Evolutionary conservation across 1,140 invertebrate genomes (phyloP), one percentile per base, ranked within the genome.

Genomic region (Melipona quadrifasciata): DNA sequence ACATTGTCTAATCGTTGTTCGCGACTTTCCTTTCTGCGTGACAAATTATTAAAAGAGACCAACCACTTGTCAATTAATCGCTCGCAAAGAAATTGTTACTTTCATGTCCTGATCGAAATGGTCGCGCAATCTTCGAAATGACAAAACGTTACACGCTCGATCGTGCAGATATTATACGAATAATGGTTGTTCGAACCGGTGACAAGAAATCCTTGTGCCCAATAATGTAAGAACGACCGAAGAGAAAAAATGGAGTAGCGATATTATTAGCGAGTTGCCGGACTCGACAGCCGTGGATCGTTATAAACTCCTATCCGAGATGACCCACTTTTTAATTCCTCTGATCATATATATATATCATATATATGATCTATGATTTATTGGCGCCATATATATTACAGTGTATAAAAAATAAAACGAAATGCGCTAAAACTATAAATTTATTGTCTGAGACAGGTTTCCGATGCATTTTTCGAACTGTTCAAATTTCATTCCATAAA

Each of bases 131-230:
- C 1, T 21, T 10, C 31, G 17, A 68, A 39, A 19, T 24, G 14
- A n/a, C n/a, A 51, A n/a, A 47, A 5, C 21, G 12, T n/a, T 21
- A 17, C 31, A 16, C 27, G 39, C 53, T 53, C 70, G 70, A 53
- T 72, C 47, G 68, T 72, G 24, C 19, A 16, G 47, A 53, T 51
- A 53, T 72, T 27, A 17, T 27, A 27, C 14, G 70, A 47, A 72
- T 27, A 53, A 53, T 51, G 70, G n/a, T 17, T 16, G 47, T 17
- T 72, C n/a, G n/a, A 51, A 27, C n/a, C 14, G 47, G 16, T 72
- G 70, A 72, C 70, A 72, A 72, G 70, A 72, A 72, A 72, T 51
- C 70, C 70, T 72, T 72, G 70, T 72, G 27, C 70, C 70, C 70
- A 19, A 72, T 72, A 53, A 47, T 53, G 47, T 72, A 71, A 19